Conservation (phyloP, 1,140 invertebrate species). For the Delia radicum region DNA sequence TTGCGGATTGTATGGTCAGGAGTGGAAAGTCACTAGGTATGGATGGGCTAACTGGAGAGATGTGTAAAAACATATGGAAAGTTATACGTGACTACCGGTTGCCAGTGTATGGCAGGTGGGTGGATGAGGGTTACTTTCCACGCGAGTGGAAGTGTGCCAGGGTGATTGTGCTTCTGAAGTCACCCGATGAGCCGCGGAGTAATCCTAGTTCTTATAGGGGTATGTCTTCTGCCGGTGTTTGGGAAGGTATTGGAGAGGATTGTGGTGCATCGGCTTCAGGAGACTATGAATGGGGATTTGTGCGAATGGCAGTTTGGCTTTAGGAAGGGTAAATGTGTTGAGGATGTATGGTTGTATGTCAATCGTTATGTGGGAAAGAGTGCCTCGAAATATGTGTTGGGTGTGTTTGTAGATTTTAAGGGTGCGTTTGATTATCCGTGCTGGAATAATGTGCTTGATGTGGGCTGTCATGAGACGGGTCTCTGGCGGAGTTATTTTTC, state of each 20-base stretch:
- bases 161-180: constrained; percentile 38
- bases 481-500: too few relatives aligned
- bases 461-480: too few relatives aligned
- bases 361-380: too few relatives aligned
- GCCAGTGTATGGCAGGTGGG: neutral
- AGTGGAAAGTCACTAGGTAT: neutral
- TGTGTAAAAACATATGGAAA: constrained; percentile 16
- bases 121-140: neutral
- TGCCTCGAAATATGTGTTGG: too few relatives aligned
- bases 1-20: neutral
- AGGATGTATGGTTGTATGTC: too few relatives aligned
- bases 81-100: neutral
- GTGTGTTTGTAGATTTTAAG: too few relatives aligned
- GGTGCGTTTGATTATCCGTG: too few relatives aligned
- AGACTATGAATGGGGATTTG: neutral
- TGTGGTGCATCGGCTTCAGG: constrained; percentile 28
- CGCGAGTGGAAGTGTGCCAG: constrained; percentile 34
- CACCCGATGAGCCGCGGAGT: neutral
- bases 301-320: constrained; percentile 7
- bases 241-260: constrained; percentile 40
- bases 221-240: constrained; percentile 38
- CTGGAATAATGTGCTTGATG: too few relatives aligned
- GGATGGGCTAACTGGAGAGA: constrained; percentile 13
- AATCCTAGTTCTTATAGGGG: constrained; percentile 39
- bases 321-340: constrained; percentile 12